phyloP scores from a whole-genome alignment of 2,888 invertebrate genomes.

The Protodeltote pygarga region DNA sequence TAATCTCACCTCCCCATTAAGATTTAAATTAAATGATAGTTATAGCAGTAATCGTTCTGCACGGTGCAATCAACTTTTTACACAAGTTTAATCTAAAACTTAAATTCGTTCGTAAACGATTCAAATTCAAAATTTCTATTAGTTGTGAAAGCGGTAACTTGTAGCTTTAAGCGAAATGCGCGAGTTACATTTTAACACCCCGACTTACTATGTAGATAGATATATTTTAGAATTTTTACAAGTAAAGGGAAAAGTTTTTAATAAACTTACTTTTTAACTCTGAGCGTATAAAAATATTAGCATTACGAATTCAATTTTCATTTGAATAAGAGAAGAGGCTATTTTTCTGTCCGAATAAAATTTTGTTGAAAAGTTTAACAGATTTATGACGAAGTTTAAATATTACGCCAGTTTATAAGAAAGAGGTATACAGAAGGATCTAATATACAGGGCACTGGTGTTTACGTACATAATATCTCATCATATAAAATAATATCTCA shows the following conservation, averaged over 20 bases:
- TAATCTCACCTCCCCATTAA: constrained; percentile 15
- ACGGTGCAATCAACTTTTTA: constrained; percentile 34
- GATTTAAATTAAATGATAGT: constrained; percentile 9
- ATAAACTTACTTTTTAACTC: constrained; percentile 45
- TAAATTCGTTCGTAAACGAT: constrained; percentile 37
- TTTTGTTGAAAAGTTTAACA: constrained; percentile 11
- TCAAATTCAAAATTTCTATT: constrained; percentile 21
- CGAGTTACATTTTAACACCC: constrained; percentile 29
- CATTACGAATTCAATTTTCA: constrained; percentile 45
- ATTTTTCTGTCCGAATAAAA: constrained; percentile 30
- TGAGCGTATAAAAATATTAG: constrained; percentile 42
- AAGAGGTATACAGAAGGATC: too few relatives aligned
- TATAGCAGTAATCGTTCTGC: constrained; percentile 13
- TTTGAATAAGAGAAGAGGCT: constrained; percentile 32
- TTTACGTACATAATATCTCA: too few relatives aligned
- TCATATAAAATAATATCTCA: too few relatives aligned
- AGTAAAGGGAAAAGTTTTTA: constrained; percentile 37
- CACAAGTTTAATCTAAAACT: constrained; percentile 44
- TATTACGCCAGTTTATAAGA: too few relatives aligned
- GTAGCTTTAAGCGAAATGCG: constrained; percentile 27
- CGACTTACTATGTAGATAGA: constrained; percentile 17
- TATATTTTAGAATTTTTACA: constrained; percentile 26
- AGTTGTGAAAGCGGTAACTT: constrained; percentile 25
- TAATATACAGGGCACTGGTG: too few relatives aligned
- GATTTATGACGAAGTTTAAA: constrained; percentile 13